Base-by-base conservation (phyloP, 37 sponge, comb jelly and placozoan genomes). In the Theonella swinhoei region DNA sequence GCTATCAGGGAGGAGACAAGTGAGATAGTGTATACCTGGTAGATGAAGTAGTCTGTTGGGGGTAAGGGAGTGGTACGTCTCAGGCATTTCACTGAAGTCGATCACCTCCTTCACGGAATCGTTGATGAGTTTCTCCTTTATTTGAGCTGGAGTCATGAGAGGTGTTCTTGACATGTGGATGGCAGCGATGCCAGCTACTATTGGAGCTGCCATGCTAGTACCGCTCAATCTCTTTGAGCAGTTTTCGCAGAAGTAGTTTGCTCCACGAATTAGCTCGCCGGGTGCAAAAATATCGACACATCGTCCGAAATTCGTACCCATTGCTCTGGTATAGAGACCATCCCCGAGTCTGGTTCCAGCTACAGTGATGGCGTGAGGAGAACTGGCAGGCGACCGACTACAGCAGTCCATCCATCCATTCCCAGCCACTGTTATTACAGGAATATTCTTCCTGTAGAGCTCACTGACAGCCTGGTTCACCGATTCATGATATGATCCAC, bases 251-350 rank as follows among this genome's bases (percentile, higher is more conserved):
- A 9, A 40, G 19, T 36, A 25, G 42, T 76, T 69, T 61, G 90
- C 90, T 7, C 66, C 86, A 0, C 29, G 62, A 35, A 90, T 76
- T 19, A 38, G 42, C 69, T 78, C 70, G 31, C 87, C 93, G 22
- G 93, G 93, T 30, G 93, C 86, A 73, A 93, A 83, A 38, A 93
- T 81, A 63, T 89, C 83, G 7, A 93, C 83, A 64, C 93, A 93
- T 19, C 14, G 28, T 20, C 93, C 93, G 43, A 62, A 78, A 64
- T 89, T 89, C 7, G 93, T 89, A 1, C 84, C 84, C 76, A 32
- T 23, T 0, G 73, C 82, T 1, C 38, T 5, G 32, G 39, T 31
- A 60, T 91, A 91, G 23, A 91, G 72, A 9, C 85, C 82, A 77
- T 91, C 87, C 25, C 63, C 76, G 32, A 43, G 30, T 25, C 70